phyloP scores from a whole-genome alignment of 2,113 vertebrate genomes.

The Erpornis zantholeuca region DNA sequence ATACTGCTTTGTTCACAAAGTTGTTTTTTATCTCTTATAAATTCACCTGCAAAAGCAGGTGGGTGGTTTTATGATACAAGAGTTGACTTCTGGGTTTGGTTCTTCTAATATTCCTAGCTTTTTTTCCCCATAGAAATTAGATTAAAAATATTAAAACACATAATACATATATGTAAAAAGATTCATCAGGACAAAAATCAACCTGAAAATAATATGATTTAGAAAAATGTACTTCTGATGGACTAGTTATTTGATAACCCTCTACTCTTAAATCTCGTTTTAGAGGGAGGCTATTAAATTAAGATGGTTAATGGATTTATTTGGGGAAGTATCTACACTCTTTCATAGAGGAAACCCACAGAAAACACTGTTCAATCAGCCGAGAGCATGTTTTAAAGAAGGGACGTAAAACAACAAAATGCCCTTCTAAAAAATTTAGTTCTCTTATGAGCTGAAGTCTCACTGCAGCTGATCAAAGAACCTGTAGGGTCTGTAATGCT shows the following conservation, averaged over 20 bases:
- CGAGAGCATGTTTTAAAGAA: neutral
- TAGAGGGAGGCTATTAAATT: neutral
- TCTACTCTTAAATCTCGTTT: neutral
- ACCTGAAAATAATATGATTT: neutral
- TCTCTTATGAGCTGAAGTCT: neutral
- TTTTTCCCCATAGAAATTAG: neutral
- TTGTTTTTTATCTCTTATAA: neutral
- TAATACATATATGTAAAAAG: neutral
- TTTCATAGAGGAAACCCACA: neutral
- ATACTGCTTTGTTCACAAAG: neutral
- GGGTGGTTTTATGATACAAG: neutral
- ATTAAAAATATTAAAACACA: neutral
- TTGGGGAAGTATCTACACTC: neutral
- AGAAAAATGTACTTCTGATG: neutral
- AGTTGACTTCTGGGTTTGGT: neutral
- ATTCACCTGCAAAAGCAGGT: neutral
- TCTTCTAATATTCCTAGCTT: neutral
- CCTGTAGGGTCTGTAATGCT: neutral
- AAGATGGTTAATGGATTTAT: neutral
- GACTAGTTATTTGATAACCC: neutral
- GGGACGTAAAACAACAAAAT: neutral
- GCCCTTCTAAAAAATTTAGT: neutral
- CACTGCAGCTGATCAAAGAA: neutral
- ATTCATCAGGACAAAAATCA: neutral
- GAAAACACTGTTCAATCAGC: neutral